phyloP scores from a whole-genome alignment of 2,888 invertebrate genomes.

The Lasius fuliginosus region DNA sequence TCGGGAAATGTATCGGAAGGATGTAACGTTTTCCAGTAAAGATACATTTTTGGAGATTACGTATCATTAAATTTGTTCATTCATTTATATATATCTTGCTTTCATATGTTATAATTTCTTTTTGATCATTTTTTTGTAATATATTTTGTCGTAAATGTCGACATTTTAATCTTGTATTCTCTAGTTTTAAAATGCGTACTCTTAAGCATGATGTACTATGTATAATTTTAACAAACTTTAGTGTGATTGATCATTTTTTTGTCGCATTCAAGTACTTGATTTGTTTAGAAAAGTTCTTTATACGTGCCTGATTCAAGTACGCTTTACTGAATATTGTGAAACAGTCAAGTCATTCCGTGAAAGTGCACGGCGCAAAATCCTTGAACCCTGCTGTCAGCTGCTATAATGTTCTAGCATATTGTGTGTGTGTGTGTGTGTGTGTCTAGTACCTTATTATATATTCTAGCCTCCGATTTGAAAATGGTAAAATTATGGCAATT shows the following conservation, averaged over 20 bases:
- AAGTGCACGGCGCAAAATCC: conserved; percentile 23
- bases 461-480: neutral
- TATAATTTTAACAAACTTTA: neutral
- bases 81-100: neutral
- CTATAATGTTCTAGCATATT: conserved; percentile 11
- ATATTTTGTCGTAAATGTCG: neutral
- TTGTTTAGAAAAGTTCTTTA: neutral
- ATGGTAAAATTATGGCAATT: neutral
- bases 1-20: neutral
- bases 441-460: neutral
- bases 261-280: neutral
- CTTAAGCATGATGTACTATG: neutral
- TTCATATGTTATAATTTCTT: neutral
- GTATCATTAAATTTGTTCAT: neutral
- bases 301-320: neutral
- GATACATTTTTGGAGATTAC: neutral
- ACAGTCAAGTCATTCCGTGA: conserved; percentile 17
- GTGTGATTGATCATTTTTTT: neutral
- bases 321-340: neutral
- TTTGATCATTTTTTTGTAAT: neutral
- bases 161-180: neutral
- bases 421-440: too few species aligned
- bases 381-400: conserved; percentile 16
- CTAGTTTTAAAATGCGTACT: neutral
- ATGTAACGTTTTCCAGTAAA: neutral